Evolutionary conservation across 2,888 invertebrate species (phyloP).

Genomic region (Elegia similella): DNA sequence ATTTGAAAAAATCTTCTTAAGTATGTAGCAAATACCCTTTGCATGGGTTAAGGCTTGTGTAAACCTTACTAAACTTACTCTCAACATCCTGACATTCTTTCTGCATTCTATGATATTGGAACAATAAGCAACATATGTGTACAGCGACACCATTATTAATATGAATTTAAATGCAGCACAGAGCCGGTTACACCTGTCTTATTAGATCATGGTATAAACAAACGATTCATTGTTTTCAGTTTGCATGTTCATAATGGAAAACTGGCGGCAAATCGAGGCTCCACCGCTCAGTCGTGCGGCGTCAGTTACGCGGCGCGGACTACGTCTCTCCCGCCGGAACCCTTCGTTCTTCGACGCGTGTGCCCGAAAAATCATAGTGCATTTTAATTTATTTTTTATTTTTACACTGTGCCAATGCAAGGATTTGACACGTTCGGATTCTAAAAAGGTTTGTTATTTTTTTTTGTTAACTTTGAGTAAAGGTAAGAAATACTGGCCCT

Average conservation of each 20-base stretch:
- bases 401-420: slow-evolving; percentile 54
- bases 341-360: slow-evolving; percentile 50
- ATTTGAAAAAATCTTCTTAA: no score
- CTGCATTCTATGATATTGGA: no score
- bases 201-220: slow-evolving; percentile 34
- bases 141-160: no score
- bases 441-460: slow-evolving; percentile 50
- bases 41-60: no score
- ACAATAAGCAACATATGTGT: no score
- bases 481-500: slow-evolving; percentile 25
- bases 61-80: no score
- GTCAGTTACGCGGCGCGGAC: slow-evolving; percentile 60
- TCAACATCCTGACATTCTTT: no score
- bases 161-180: no score
- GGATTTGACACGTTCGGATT: slow-evolving; percentile 49
- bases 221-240: slow-evolving; percentile 44
- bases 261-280: slow-evolving; percentile 17
- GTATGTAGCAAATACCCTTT: no score
- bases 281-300: slow-evolving; percentile 50
- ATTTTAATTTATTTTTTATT: slow-evolving; percentile 45
- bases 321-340: slow-evolving; percentile 29
- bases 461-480: slow-evolving; percentile 33
- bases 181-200: no score
- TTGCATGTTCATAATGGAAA: slow-evolving; percentile 28
- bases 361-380: slow-evolving; percentile 55